Base-by-base conservation (phyloP, 2,797 vertebrate genomes). In the Diglossa cyanea region DNA sequence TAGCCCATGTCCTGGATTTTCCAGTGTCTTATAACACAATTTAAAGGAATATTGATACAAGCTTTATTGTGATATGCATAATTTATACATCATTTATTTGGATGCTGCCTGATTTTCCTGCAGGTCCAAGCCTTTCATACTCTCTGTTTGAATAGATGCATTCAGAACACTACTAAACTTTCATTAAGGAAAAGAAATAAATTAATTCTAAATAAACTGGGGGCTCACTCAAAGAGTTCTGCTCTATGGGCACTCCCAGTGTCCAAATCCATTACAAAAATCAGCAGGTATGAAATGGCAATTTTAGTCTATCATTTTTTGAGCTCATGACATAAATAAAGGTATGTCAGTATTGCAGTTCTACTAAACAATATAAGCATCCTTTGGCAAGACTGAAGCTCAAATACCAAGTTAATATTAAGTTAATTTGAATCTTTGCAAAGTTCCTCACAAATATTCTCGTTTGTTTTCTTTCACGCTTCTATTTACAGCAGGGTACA, bases 341-440 rank as follows among this genome's bases (percentile, higher is more conserved):
- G 10, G 3, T 10, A 2, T 5, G 18, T 31, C 20, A 21, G 4
- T 17, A 11, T 2, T 33, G 13, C 2, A 74, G 17, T 14, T 23
- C 21, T 3, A 10, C 6, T 17, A 33, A 62, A 37, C 7, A 45
- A 44, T 7, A 18, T 1, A n/a, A 61, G 3, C 30, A 54, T 12
- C 21, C 9, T n/a, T 68, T n/a, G 61, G 16, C 20, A 82, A 62
- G 28, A 11, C 7, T 71, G 51, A 60, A n/a, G 8, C 10, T 55
- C 23, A 28, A 31, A 42, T 5, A 26, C 2, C 7, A n/a, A 35
- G 0, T 20, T 33, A 18, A 19, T 23, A 21, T 24, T 45, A 25
- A 62, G 10, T 7, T 47, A 24, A 50, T 45, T 44, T 18, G n/a
- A 63, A 55, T 19, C 1, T 61, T 39, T 16, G 25, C 3, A 20